phyloP scores from a whole-genome alignment of 2,888 invertebrate genomes.

The Drosophila flavopinicola region DNA sequence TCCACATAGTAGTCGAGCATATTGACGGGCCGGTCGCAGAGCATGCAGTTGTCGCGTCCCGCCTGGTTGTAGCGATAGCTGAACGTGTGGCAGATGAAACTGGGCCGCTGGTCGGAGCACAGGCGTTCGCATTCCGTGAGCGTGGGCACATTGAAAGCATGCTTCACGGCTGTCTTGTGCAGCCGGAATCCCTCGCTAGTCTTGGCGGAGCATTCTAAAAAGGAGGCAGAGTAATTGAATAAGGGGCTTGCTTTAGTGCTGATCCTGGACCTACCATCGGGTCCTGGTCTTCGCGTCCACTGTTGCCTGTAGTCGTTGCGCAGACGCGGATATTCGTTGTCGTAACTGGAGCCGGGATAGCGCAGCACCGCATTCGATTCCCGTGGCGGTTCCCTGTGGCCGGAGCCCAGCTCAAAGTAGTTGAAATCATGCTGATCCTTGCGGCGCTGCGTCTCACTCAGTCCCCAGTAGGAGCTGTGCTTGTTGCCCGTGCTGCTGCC shows the following conservation, averaged over 20 bases:
- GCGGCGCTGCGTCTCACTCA: conserved; percentile 83
- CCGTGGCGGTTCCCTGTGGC: conserved; percentile 77
- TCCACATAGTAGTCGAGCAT: conserved; percentile 90
- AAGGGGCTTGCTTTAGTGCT: not conserved
- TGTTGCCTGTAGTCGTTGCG: conserved; percentile 82
- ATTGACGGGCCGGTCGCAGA: conserved; percentile 89
- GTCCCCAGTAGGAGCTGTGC: conserved; percentile 85
- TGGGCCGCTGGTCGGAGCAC: conserved; percentile 88
- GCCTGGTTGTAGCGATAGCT: conserved; percentile 87
- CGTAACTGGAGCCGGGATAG: conserved; percentile 85
- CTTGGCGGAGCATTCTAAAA: conserved; percentile 90
- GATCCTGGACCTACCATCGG: conserved; percentile 79
- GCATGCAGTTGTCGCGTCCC: conserved; percentile 89
- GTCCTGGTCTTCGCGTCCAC: conserved; percentile 84
- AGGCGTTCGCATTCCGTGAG: conserved; percentile 91
- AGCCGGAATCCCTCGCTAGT: conserved; percentile 91
- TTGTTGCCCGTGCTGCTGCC: conserved; percentile 81
- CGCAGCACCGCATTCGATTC: conserved; percentile 85
- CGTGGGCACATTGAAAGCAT: conserved; percentile 87
- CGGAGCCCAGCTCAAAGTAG: conserved; percentile 84
- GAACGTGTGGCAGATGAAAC: conserved; percentile 90
- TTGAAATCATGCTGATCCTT: conserved; percentile 83
- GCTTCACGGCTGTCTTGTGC: conserved; percentile 88
- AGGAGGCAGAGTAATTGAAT: not conserved
- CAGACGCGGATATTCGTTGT: conserved; percentile 64